A percentile compares a stretch with the other conserved stretches of the same genome.
These are phyloP conservation scores for Heteromyza rotundicornis DNA, from an alignment of 2,888 invertebrate genomes.

Conservation along the genomic window DNA sequence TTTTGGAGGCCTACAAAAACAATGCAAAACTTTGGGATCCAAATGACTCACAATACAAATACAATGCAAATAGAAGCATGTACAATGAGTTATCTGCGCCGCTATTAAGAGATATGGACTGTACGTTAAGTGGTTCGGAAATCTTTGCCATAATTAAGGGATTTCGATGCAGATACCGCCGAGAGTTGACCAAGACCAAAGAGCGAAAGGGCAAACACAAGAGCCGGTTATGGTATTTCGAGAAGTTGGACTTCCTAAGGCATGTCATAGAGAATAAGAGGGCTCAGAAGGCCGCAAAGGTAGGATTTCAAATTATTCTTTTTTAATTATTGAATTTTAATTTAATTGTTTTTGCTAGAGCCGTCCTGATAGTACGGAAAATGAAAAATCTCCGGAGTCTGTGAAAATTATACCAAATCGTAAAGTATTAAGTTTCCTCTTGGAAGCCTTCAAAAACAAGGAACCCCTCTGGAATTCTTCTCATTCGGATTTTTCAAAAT, in stretches of 20 bases:
- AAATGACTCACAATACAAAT: constrained; percentile 50
- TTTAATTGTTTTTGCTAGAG: constrained; percentile 11
- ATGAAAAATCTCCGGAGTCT: constrained; percentile 42
- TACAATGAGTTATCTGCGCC: constrained; percentile 45
- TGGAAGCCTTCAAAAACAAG: constrained; percentile 39
- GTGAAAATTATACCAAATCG: constrained; percentile 40
- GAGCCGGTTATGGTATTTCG: constrained; percentile 50
- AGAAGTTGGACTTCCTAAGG: constrained; percentile 48
- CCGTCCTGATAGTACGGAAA: constrained; percentile 30
- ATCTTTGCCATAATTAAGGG: constrained; percentile 48
- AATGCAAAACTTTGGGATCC: constrained; percentile 54
- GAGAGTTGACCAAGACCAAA: constrained; percentile 46
- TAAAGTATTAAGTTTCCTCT: constrained; percentile 45
- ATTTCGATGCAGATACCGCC: constrained; percentile 45
- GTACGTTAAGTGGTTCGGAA: constrained; percentile 41
- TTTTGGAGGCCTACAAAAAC: constrained; percentile 45
- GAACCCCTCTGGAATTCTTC: constrained; percentile 51
- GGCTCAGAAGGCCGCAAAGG: constrained; percentile 44
- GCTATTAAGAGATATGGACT: constrained; percentile 38
- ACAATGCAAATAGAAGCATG: constrained; percentile 46
- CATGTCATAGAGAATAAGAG: constrained; percentile 45
- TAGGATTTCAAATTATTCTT: constrained; percentile 15
- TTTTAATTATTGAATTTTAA: neutral
- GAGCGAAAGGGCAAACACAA: constrained; percentile 42
- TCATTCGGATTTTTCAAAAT: constrained; percentile 40